Evolutionary conservation across 1,140 invertebrate genomes (phyloP).

Genomic region (Argopecten irradians): DNA sequence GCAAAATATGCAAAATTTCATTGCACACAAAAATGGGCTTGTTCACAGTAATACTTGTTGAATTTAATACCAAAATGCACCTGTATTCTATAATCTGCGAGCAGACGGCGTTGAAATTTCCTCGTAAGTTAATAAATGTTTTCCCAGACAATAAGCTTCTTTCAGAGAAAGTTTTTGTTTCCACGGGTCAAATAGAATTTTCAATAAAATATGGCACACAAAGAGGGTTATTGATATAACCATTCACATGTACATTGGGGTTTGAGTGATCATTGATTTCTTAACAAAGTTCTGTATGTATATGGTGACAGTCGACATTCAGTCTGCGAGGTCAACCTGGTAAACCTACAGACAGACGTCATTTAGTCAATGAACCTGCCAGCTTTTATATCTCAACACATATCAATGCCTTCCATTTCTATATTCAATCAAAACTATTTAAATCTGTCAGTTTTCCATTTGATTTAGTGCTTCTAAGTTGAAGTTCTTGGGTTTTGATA

Average conservation of each 20-base stretch:
- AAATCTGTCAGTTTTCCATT: background rate
- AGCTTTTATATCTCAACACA: background rate
- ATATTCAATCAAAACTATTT: background rate
- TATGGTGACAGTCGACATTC: background rate
- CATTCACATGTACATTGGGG: background rate
- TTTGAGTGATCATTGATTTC: background rate
- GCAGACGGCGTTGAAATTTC: background rate
- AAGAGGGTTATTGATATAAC: background rate
- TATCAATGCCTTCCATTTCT: background rate
- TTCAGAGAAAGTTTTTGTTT: background rate
- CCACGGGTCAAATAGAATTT: background rate
- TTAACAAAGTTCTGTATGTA: background rate
- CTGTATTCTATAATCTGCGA: background rate
- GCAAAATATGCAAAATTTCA: too few species aligned
- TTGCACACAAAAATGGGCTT: too few species aligned
- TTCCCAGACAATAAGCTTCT: background rate
- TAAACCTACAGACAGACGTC: too few species aligned
- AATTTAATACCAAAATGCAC: too few species aligned
- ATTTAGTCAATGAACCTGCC: too few species aligned
- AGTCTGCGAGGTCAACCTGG: background rate
- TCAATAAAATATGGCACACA: background rate
- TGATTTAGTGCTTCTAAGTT: background rate
- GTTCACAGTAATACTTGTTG: too few species aligned
- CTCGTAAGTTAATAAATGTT: background rate
- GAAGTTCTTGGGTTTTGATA: background rate